Base-by-base conservation (phyloP, 1,140 invertebrate genomes). In the Rhynchophorus ferrugineus region DNA sequence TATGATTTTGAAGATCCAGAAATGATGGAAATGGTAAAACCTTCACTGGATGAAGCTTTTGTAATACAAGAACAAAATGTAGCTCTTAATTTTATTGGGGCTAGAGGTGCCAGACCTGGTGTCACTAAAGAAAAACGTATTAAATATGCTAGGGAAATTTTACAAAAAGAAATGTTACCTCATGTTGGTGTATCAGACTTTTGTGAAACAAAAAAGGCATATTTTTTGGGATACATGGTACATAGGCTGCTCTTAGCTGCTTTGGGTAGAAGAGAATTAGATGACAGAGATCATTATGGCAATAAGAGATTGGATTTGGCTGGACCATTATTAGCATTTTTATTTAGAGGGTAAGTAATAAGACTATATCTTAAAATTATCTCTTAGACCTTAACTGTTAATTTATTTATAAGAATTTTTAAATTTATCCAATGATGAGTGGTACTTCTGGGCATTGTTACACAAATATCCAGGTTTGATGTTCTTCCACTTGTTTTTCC, bases 1-100 rank as follows among this genome's bases (percentile, higher is more conserved):
- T 98, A 98, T 71, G 95, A 98, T 64, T 98, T 98, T 75, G 91
- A 98, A 71, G 95, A 99, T 75, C 94, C 91, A 18, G 95, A 99
- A 78, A 98, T 99, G 94, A 98, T 98, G 94, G 96, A 99, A 80
- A 98, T 99, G 94, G 94, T 91, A 0, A 99, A 99, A 72, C 96
- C 96, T 3, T 98, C 94, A 0, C 73, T 99, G 37, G 96, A 99
- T 75, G 96, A 99, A 77, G 96, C 96, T 38, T 98, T 99, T 75
- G 96, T 99, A 0, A 95, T 99, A 64, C 95, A 98, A 75, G 95
- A 99, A 71, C 95, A 99, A 71, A 95, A 93, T 75, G 92, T 99
- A 3, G 96, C 96, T 11, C 72, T 98, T 9, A 98, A 98, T 72
- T 99, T 99, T 60, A 99, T 99, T 66, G 96, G 96, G 56, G 82